Base-by-base conservation (phyloP, 2,797 vertebrate genomes). In the Pachyuromys duprasi region DNA sequence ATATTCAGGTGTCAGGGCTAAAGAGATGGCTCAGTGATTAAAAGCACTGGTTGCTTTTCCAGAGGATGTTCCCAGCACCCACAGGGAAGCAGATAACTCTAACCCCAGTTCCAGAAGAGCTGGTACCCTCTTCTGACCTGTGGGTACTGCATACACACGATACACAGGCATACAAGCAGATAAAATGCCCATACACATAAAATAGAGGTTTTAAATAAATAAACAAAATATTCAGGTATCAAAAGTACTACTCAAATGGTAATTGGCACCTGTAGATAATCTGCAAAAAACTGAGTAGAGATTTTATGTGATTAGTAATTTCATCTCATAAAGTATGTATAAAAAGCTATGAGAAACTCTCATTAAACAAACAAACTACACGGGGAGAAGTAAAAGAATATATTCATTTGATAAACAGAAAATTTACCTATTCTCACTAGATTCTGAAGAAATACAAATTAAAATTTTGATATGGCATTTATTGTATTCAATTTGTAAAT, bases 401-500 rank as follows among this genome's bases (percentile, higher is more conserved):
- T 45, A 45, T 33, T 45, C 28, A 45, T 62, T 75, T 63, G 55
- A 28, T 11, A 18, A 62, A 89, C 28, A 62, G 42, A 70, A 86
- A 69, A 70, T 36, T n/a, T n/a, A n/a, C n/a, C n/a, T n/a, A n/a
- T n/a, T n/a, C n/a, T 95, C 45, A 22, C 28, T 76, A 49, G 74
- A 81, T 63, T 94, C 75, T 65, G 91, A 95, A 91, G 36, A 76
- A 94, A 91, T 62, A 60, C 39, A 95, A 90, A 94, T 70, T 60
- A 65, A 93, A 79, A 90, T 22, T 12, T 88, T 93, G 33, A 33
- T 22, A 26, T 63, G 7, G 22, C 28, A 89, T 90, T 90, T 65
- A 76, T 31, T 45, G 24, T 62, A 63, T 83, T 65, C 26, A 31
- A 33, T 45, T 39, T 81, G 57, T 62, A 81, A 81, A 62, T 8